A percentile compares a stretch with the other conserved stretches of the same genome.
Evolutionary conservation across 2,113 vertebrate species (phyloP).

Genomic region (Chiloscyllium plagiosum): DNA sequence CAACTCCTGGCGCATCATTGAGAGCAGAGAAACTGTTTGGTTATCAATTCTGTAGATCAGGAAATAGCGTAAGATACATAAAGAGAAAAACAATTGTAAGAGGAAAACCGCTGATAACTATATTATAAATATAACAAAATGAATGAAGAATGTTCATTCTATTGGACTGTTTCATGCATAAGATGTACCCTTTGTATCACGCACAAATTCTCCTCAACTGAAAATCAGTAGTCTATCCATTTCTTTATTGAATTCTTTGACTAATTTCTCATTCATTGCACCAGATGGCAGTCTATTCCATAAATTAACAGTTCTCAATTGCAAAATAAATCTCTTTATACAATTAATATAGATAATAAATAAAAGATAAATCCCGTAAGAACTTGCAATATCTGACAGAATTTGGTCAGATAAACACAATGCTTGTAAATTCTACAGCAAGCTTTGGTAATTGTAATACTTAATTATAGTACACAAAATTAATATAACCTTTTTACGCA

Average conservation of each 20-base stretch:
- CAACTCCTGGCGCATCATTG: neutral
- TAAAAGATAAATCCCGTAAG: neutral
- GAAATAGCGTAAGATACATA: neutral
- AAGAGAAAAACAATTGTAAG: neutral
- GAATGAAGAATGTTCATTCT: neutral
- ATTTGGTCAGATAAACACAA: neutral
- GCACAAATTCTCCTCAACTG: neutral
- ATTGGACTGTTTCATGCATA: too few species aligned
- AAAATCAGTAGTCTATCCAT: neutral
- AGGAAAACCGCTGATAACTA: neutral
- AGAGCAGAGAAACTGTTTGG: neutral
- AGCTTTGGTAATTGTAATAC: neutral
- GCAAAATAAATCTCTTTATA: neutral
- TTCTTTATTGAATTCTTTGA: neutral
- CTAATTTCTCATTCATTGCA: slow-evolving; percentile 14
- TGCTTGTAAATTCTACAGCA: neutral
- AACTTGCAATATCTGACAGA: neutral
- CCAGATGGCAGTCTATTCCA: slow-evolving; percentile 35
- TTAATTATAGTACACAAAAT: neutral
- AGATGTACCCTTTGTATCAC: neutral
- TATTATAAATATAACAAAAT: neutral
- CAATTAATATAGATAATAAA: neutral
- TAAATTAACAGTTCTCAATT: slow-evolving; percentile 11
- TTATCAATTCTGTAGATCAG: neutral
- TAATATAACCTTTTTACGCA: neutral